Percentiles rank a stretch among this genome's conserved stretches.
Conservation (phyloP, 2,113 vertebrate species). For the Isichthys henryi region DNA sequence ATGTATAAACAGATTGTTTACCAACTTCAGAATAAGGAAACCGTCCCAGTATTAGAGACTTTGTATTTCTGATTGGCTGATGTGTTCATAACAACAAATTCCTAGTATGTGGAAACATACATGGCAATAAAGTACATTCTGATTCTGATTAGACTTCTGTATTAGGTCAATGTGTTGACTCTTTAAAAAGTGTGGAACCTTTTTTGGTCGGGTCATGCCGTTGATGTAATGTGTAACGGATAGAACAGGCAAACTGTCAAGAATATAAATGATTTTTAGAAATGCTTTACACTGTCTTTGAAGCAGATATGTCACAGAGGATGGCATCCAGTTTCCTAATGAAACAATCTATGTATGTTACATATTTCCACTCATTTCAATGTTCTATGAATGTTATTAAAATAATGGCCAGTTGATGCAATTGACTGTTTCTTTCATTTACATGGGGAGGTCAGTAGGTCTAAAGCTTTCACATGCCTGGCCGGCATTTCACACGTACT, state of each 20-base stretch:
- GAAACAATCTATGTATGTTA: slow-evolving; percentile 28
- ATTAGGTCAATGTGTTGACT: not conserved
- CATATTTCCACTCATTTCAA: slow-evolving; percentile 20
- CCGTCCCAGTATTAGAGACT: not conserved
- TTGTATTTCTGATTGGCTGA: not conserved
- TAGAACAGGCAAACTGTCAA: not conserved
- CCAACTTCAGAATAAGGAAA: not conserved
- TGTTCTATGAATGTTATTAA: slow-evolving; percentile 27
- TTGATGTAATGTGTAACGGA: not conserved
- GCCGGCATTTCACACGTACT: not conserved
- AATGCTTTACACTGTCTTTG: not conserved
- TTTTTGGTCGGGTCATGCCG: too few species aligned
- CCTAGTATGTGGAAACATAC: too few species aligned
- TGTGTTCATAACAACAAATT: not conserved
- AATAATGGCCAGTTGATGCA: not conserved
- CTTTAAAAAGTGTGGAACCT: not conserved
- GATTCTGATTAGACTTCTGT: not conserved
- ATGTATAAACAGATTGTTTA: not conserved
- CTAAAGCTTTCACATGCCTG: not conserved
- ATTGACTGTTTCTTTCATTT: not conserved
- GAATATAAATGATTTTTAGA: not conserved
- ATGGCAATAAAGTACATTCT: too few species aligned
- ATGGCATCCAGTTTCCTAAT: slow-evolving; percentile 17
- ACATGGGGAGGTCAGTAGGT: not conserved
- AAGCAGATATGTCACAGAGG: slow-evolving; percentile 13